phyloP scores from a whole-genome alignment of 2,797 vertebrate species.

The Intellagama lesueurii region DNA sequence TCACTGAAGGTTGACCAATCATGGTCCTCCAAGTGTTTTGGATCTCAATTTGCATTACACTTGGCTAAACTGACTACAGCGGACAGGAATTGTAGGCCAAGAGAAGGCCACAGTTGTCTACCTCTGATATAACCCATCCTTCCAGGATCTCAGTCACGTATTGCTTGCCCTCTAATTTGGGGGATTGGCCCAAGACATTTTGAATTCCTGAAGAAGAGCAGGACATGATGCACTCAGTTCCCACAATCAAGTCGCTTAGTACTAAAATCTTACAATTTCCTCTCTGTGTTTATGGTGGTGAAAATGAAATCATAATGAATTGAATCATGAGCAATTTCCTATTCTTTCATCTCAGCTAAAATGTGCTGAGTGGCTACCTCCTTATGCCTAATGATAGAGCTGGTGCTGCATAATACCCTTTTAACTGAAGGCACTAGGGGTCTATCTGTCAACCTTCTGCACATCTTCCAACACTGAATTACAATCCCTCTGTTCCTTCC shows the following conservation, averaged over 20 bases:
- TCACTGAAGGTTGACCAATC: too few species aligned
- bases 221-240: not conserved
- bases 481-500: too few species aligned
- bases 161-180: not conserved
- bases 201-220: not conserved
- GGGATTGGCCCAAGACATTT: not conserved
- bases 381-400: not conserved
- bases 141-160: not conserved
- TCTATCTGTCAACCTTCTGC: too few species aligned
- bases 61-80: not conserved
- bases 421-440: too few species aligned
- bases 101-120: not conserved
- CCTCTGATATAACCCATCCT: not conserved
- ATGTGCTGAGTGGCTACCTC: not conserved
- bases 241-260: not conserved
- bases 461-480: too few species aligned
- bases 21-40: too few species aligned
- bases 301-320: not conserved
- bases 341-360: not conserved
- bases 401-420: not conserved
- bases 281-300: not conserved
- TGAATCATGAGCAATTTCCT: too few species aligned
- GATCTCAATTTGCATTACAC: too few species aligned
- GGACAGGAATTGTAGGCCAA: not conserved
- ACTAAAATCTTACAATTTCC: not conserved